Base-by-base conservation (phyloP, 1,140 invertebrate species). In the Teleogryllus occipitalis region DNA sequence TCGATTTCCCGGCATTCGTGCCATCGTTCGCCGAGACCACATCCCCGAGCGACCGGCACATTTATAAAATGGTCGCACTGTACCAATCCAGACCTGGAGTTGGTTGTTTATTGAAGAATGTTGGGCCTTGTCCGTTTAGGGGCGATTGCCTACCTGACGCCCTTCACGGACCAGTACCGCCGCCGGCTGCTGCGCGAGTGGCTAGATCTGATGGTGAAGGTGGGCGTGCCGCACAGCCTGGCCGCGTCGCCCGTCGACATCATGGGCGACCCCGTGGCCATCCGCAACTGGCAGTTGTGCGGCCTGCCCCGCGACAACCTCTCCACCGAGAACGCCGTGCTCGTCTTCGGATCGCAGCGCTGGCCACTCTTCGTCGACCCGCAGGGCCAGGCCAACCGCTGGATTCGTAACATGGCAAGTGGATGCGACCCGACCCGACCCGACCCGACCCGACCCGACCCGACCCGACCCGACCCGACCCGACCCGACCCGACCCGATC, bases 311-410 rank as follows among this genome's bases (percentile, higher is more conserved):
- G 89, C 75, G 92, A 93, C 83, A 85, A 85, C 47, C 87, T 93
- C 76, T 92, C 91, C 6, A 90, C 92, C 18, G 92, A 93, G 82
- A 93, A 92, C 82, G 92, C 90, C 21, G 88, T 93, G 47, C 88
- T 93, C 47, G 89, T 91, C 4, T 88, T 87, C 39, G 89, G 90
- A 86, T 89, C 89, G 0, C 84, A 84, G 27, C 84, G 89, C 22
- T 90, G 91, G 91, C 91, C 92, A 0, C 84, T 93, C 14, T 91
- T 93, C 84, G 92, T 94, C 80, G 93, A 94, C 85, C 92, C 92
- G 0, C 92, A 91, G 80, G 86, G 87, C 8, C 92, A 93, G 83
- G 92, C 92, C 1, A 91, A 92, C 80, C 92, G 92, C 82, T 93
- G 92, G 93, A 90, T 93, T 81, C 89, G 90, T 81, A 92, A 90